A percentile compares a stretch with the other conserved stretches of the same genome.
phyloP scores from a whole-genome alignment of 1,140 invertebrate genomes.

The Polypedilum vanderplanki region DNA sequence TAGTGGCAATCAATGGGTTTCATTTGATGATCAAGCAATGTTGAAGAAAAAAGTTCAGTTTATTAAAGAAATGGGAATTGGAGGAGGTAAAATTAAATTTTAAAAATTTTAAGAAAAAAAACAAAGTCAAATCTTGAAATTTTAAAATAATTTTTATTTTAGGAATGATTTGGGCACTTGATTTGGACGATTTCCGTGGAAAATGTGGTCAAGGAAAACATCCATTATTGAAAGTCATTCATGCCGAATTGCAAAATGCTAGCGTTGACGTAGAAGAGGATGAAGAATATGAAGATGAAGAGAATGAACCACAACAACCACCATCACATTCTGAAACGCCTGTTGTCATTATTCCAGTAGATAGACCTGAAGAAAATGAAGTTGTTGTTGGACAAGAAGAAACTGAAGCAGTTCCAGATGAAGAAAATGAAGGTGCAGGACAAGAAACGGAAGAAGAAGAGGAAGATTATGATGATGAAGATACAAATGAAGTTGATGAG shows the following conservation, averaged over 20 bases:
- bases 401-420: constrained; percentile 31
- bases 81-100: constrained; percentile 51
- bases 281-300: neutral
- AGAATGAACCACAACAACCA: neutral
- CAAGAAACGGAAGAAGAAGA: constrained; percentile 31
- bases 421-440: constrained; percentile 34
- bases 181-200: constrained; percentile 78
- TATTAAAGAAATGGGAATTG: constrained; percentile 65
- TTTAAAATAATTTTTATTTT: neutral
- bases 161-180: constrained; percentile 79
- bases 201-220: constrained; percentile 66
- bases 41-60: constrained; percentile 70
- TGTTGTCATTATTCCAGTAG: constrained; percentile 32
- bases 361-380: constrained; percentile 32
- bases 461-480: constrained; percentile 30
- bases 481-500: constrained; percentile 34
- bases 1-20: constrained; percentile 81
- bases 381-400: constrained; percentile 31
- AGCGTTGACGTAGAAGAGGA: neutral
- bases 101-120: neutral
- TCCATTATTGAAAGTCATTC: constrained; percentile 64
- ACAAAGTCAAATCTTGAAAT: too few relatives aligned
- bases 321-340: neutral
- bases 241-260: constrained; percentile 53
- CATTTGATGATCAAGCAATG: constrained; percentile 75